These are phyloP conservation scores for Neodiprion lecontei DNA, from an alignment of 1,140 invertebrate species.

Conservation along the genomic window DNA sequence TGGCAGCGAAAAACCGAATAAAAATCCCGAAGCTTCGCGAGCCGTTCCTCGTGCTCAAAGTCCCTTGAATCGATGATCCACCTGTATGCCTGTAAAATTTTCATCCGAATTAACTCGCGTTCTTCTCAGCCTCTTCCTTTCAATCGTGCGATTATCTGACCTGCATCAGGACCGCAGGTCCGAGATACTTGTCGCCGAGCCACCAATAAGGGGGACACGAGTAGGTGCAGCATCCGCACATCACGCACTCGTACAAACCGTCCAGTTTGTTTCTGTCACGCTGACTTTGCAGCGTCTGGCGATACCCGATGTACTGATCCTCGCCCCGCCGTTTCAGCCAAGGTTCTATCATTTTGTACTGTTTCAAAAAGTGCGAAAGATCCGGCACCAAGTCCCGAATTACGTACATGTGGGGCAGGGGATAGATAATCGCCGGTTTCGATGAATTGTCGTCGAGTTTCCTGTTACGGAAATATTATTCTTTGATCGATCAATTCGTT, in stretches of 20 bases:
- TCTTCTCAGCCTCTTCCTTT: background rate
- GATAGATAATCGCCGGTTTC: conserved; percentile 80
- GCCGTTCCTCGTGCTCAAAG: conserved; percentile 68
- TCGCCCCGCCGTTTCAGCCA: conserved; percentile 79
- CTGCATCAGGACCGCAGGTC: conserved; percentile 73
- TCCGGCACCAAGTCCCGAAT: conserved; percentile 90
- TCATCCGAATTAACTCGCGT: background rate
- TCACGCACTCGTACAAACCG: conserved; percentile 81
- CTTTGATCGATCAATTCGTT: background rate
- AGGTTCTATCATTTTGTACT: conserved; percentile 86
- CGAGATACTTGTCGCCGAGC: conserved; percentile 74
- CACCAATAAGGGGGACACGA: conserved; percentile 79
- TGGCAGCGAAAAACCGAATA: conserved; percentile 81
- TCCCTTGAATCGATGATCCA: conserved; percentile 85
- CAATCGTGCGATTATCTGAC: conserved; percentile 35
- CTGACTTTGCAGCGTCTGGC: conserved; percentile 71
- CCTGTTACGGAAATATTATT: conserved; percentile 55
- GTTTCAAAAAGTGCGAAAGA: conserved; percentile 86
- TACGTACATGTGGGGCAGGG: conserved; percentile 91
- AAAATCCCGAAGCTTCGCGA: conserved; percentile 72
- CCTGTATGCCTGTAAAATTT: conserved; percentile 57
- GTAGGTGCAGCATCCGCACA: conserved; percentile 76
- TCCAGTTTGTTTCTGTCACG: conserved; percentile 76
- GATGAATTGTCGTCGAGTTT: conserved; percentile 58
- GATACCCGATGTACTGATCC: conserved; percentile 60